Percentiles rank a stretch among this genome's conserved stretches.
Evolutionary conservation across 1,140 invertebrate species (phyloP).

Genomic region (Brachystomella parvula): DNA sequence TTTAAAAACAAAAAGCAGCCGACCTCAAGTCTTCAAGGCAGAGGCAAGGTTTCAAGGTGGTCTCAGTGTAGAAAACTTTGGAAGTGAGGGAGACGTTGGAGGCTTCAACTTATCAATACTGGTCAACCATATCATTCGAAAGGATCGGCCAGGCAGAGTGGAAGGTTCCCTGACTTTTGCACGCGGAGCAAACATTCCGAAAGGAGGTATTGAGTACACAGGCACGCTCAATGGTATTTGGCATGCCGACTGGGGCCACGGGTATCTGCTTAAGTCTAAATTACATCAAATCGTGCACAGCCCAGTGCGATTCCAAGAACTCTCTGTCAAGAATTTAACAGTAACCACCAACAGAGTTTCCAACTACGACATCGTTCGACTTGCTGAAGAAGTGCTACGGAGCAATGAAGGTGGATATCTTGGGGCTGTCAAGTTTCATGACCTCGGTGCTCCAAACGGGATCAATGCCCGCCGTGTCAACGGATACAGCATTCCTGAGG

Average conservation of each 20-base stretch:
- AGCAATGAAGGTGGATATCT: background rate
- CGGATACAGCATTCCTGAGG: background rate
- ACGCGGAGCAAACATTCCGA: background rate
- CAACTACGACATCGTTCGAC: background rate
- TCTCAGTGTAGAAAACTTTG: background rate
- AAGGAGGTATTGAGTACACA: background rate
- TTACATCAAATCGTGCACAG: background rate
- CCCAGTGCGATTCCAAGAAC: background rate
- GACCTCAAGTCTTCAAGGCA: background rate
- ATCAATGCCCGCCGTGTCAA: background rate
- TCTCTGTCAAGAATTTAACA: background rate
- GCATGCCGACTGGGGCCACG: background rate
- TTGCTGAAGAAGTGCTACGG: background rate
- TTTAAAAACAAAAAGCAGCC: background rate
- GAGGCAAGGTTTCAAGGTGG: background rate
- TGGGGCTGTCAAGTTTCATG: background rate
- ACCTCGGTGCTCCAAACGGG: background rate
- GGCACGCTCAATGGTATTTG: constrained; percentile 2
- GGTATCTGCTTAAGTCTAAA: background rate
- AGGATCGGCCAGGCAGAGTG: constrained; percentile 2
- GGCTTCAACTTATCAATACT: background rate
- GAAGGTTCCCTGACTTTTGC: constrained; percentile 8
- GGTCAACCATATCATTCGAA: background rate
- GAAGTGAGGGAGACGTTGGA: background rate
- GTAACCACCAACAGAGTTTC: constrained; percentile 2